These are phyloP conservation scores for Ectropis crepuscularia DNA, from an alignment of 2,888 invertebrate genomes.

Conservation along the genomic window DNA sequence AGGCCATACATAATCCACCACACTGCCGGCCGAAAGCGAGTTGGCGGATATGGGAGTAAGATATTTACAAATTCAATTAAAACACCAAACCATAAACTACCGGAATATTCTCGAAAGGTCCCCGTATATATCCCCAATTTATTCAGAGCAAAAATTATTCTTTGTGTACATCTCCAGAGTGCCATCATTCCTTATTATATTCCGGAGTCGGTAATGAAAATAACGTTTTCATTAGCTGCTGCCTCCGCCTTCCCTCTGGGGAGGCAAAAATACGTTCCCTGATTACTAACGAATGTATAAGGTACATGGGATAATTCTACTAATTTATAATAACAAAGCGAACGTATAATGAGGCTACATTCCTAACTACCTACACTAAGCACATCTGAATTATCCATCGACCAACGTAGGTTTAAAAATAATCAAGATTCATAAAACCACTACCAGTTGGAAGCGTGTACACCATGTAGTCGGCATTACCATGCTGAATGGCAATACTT, in stretches of 20 bases:
- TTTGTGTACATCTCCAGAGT: conserved; percentile 29
- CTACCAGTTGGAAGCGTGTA: no score
- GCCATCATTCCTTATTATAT: conserved; percentile 42
- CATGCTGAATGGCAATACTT: no score
- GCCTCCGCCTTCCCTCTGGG: conserved; percentile 14
- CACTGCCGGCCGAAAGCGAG: no score
- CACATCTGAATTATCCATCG: no score
- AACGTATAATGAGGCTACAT: conserved; percentile 12
- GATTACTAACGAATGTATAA: conserved; percentile 27
- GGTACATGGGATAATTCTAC: conserved; percentile 3
- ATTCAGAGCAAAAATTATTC: conserved; percentile 21
- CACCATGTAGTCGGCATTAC: no score
- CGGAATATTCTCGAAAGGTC: conserved; percentile 1
- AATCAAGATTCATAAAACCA: no score
- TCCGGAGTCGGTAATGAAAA: conserved; percentile 39
- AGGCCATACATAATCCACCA: no score
- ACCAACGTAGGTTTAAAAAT: no score
- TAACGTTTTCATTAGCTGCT: conserved; percentile 36
- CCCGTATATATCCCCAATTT: conserved; percentile 3
- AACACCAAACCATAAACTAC: neutral
- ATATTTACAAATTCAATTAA: no score
- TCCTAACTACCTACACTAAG: no score
- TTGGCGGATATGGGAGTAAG: no score
- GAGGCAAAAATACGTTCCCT: conserved; percentile 23
- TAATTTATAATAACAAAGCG: conserved; percentile 6